Evolutionary conservation across 2,113 vertebrate species (phyloP), one percentile per base, ranked within the genome.

Genomic region (Megatriorchis doriae): DNA sequence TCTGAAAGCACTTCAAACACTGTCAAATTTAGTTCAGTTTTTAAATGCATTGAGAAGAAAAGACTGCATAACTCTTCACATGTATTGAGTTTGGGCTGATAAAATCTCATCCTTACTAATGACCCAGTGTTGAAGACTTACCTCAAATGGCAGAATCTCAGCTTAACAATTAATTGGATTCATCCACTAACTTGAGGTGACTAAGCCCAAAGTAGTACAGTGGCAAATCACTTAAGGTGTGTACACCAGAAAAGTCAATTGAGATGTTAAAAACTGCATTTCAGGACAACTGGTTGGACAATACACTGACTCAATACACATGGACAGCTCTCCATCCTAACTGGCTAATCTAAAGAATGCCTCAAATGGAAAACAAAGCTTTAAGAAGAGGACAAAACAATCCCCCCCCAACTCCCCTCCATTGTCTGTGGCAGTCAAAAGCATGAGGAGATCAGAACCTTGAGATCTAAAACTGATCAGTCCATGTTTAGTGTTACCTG

Each of bases 401-500:
- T 16, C 11, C 11, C 7, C 7, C 3, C 3, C 5, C 4, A 62
- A 7, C 8, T 16, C 11, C 6, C 21, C 38, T 59, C 38, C 16
- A 7, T 42, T 38, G 59, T 12, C 18, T 86, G 14, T 48, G 52
- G 55, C 17, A 40, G 20, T 26, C 31, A 72, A 85, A 88, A 58
- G 16, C 34, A 55, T 47, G 36, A 48, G 32, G 8, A 65, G 45
- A 72, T 52, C 38, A 84, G 65, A 85, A 48, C 31, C 16, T 65
- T 61, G 32, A 80, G 27, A 66, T 50, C 45, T 55, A 55, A 45
- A 52, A 20, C 22, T 10, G 4, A 66, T 16, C 12, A 52, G 25
- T 56, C 25, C 31, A 17, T 13, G 14, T 34, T 34, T 31, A 59
- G 29, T 3, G 14, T 47, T 48, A 72, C 14, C 8, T 18, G 3